Percentiles rank a stretch among this genome's conserved stretches.
Conservation (phyloP, 2,888 invertebrate genomes). For the Stegophylla sp. region DNA sequence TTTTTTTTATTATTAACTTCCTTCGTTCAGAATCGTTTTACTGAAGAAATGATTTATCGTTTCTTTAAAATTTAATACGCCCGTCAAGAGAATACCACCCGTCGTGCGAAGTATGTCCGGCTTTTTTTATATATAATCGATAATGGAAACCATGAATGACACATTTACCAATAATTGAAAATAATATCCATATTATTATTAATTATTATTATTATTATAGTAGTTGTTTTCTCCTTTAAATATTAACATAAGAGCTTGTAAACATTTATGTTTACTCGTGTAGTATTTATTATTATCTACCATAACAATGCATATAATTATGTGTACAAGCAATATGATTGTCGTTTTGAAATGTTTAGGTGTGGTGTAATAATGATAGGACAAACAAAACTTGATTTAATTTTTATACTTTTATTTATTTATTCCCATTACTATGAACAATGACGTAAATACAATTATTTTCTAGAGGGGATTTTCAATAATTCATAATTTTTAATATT, state of each 20-base stretch:
- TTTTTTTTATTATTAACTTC: no score
- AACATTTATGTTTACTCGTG: slow-evolving; percentile 12
- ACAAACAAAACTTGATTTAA: slow-evolving; percentile 9
- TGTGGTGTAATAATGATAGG: neutral
- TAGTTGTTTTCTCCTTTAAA: neutral
- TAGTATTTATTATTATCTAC: slow-evolving; percentile 17
- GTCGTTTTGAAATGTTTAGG: slow-evolving; percentile 30
- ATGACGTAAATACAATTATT: no score
- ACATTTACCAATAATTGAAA: neutral
- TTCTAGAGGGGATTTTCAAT: no score
- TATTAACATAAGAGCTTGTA: slow-evolving; percentile 2
- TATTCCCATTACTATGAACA: no score
- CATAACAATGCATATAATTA: neutral
- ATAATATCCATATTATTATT: neutral
- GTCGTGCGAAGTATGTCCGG: no score
- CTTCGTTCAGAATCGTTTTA: no score
- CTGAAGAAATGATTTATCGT: no score
- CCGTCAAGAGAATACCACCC: no score
- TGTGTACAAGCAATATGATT: slow-evolving; percentile 16
- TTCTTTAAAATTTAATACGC: no score
- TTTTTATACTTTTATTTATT: neutral
- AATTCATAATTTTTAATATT: no score
- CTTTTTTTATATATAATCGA: neutral
- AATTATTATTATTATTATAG: no score
- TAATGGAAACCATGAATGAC: neutral